Percentiles rank a stretch among this genome's conserved stretches.
These are phyloP conservation scores for Synergus itoensis DNA, from an alignment of 2,888 invertebrate species.

Conservation along the genomic window DNA sequence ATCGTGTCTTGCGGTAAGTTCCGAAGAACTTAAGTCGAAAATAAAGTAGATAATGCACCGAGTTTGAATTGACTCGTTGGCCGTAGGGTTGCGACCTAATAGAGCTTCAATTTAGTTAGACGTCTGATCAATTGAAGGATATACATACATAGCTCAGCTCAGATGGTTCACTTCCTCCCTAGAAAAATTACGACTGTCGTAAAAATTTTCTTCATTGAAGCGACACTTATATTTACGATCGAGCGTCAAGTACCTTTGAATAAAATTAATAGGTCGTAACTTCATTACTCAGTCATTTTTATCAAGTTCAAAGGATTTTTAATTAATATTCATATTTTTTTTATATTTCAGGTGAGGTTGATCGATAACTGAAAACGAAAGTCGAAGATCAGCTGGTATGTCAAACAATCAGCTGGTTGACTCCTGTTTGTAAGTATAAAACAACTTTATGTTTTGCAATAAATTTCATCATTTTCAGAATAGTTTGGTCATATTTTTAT, in stretches of 20 bases:
- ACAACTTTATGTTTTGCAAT: background rate
- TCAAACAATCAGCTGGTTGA: constrained; percentile 84
- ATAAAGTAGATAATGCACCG: constrained; percentile 33
- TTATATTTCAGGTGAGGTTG: constrained; percentile 63
- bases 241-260: background rate
- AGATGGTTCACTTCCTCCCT: constrained; percentile 30
- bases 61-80: constrained; percentile 29
- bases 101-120: constrained; percentile 39
- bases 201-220: background rate
- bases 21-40: constrained; percentile 17
- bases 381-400: constrained; percentile 78
- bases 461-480: background rate
- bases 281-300: background rate
- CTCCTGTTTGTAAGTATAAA: constrained; percentile 82
- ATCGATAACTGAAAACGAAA: constrained; percentile 62
- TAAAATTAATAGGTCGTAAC: constrained; percentile 7
- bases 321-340: constrained; percentile 39
- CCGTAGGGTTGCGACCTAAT: constrained; percentile 34
- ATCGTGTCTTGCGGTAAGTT: constrained; percentile 21
- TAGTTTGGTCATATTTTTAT: too few species aligned
- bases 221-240: background rate
- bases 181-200: constrained; percentile 8
- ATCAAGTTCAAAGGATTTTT: background rate
- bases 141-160: constrained; percentile 17
- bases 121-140: constrained; percentile 39